These are phyloP conservation scores for Diplodus puntazzo DNA, from an alignment of 2,797 vertebrate genomes.

Conservation along the genomic window DNA sequence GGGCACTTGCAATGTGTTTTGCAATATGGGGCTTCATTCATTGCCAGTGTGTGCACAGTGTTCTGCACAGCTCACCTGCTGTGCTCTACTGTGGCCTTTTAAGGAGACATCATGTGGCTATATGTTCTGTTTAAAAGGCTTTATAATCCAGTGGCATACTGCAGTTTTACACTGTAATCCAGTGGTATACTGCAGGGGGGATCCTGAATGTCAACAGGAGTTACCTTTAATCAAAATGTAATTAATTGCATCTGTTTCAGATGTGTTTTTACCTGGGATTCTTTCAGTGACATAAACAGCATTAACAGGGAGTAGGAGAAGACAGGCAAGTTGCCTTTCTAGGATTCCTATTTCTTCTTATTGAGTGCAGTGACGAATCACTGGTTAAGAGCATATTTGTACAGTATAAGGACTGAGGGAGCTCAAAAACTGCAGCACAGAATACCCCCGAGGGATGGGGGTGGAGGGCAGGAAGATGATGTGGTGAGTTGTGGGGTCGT, in stretches of 20 bases:
- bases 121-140: conserved; percentile 44
- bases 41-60: background rate
- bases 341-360: background rate
- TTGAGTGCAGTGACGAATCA: conserved; percentile 9
- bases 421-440: conserved; percentile 38
- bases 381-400: conserved; percentile 24
- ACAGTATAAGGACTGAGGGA: conserved; percentile 18
- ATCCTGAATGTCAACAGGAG: conserved; percentile 19
- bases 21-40: conserved; percentile 21
- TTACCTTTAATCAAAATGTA: conserved; percentile 35
- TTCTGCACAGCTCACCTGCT: conserved; percentile 40
- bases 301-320: background rate
- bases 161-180: conserved; percentile 31
- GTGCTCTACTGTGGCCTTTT: conserved; percentile 33
- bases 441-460: conserved; percentile 29
- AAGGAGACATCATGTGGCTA: conserved; percentile 44
- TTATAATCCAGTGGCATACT: conserved; percentile 33
- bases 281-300: conserved; percentile 11
- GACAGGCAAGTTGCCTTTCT: background rate
- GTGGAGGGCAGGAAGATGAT: conserved; percentile 40
- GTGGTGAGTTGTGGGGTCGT: conserved; percentile 21
- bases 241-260: conserved; percentile 25
- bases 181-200: conserved; percentile 15
- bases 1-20: conserved; percentile 1
- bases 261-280: conserved; percentile 13